Base-by-base conservation (phyloP, 1,140 invertebrate genomes). In the Drosophila grimshawi region DNA sequence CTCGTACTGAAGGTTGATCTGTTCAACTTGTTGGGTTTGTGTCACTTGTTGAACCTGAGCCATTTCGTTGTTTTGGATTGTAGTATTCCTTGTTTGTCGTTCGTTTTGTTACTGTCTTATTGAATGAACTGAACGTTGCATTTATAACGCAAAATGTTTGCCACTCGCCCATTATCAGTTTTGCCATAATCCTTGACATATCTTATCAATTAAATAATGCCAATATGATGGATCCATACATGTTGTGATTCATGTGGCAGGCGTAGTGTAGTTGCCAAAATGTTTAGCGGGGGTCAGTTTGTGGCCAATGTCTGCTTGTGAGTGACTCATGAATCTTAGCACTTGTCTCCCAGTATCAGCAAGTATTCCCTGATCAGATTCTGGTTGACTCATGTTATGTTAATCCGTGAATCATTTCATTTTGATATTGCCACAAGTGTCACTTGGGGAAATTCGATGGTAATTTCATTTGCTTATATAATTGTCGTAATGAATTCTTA, bases 1-100 rank as follows among this genome's bases (percentile, higher is more conserved):
- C 30, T 88, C 85, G 74, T 77, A 83, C 8, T 73, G 49, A 4
- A 88, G 68, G 52, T 80, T 89, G 2, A 68, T 51, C 11, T 70
- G 53, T 37, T 69, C 56, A 6, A 69, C 35, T 30, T 53, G 39
- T 32, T 67, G 64, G 3, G 59, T n/a, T 4, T 29, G 29, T 5
- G 57, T 19, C 56, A 71, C 72, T 29, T 69, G 39, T 32, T 67
- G 64, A 4, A 67, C 19, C 3, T 29, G 29, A 5, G 57, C 29
- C 56, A 71, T 76, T 29, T 69, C 45, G 39, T 35, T 39, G 19
- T 19, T 19, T 19, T 19, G 7, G 5, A 46, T 39, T 29, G 5
- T 60, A 39, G 29, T 55, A 10, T 66, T 72, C 27, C 33, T 46
- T 43, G 30, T 37, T 74, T 45, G 30, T 56, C 30, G 64, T 68